Conservation (phyloP, 2,888 invertebrate genomes). For the Ophraella communa region DNA sequence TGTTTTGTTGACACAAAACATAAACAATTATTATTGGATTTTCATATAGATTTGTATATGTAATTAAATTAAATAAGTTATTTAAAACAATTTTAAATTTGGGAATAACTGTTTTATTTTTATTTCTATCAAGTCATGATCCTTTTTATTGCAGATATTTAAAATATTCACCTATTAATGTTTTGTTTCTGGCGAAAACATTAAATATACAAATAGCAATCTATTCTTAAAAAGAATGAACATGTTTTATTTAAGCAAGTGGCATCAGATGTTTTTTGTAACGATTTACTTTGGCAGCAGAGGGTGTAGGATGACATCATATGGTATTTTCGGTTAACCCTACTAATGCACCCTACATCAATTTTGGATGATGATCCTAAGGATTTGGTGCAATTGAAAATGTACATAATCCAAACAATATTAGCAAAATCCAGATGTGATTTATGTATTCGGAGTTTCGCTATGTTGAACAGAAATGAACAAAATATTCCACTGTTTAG, state of each 20-base stretch:
- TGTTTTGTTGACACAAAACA: no score
- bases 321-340: constrained; percentile 5
- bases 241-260: constrained; percentile 1
- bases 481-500: no score
- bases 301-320: not conserved
- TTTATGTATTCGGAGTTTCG: not conserved
- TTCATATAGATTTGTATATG: no score
- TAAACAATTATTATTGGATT: no score
- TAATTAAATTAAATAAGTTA: no score
- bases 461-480: not conserved
- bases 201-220: not conserved
- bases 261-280: constrained; percentile 7
- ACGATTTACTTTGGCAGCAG: not conserved
- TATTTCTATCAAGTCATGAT: not conserved
- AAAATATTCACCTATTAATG: not conserved
- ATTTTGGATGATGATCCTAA: constrained; percentile 2
- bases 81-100: no score
- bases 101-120: no score
- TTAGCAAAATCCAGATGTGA: not conserved
- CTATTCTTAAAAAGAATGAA: not conserved
- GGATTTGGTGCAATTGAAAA: constrained; percentile 1
- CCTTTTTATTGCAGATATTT: not conserved
- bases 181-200: not conserved
- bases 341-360: not conserved
- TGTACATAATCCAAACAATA: not conserved